Conservation (phyloP, 2,888 invertebrate genomes). For the Fragum fragum region DNA sequence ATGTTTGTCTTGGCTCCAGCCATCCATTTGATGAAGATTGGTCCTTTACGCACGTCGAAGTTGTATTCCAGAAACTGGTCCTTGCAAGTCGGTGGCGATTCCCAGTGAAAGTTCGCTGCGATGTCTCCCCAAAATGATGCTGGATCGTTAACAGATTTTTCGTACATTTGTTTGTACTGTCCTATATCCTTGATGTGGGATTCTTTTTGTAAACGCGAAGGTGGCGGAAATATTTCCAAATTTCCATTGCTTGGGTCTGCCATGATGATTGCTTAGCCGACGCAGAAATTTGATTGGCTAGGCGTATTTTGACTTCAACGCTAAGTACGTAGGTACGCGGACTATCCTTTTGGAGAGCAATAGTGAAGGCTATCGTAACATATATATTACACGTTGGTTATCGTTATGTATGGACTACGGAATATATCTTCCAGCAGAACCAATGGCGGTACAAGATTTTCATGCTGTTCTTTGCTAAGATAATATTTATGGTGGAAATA, state of each 20-base stretch:
- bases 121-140: constrained; percentile 97
- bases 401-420: too few relatives aligned
- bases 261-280: constrained; percentile 38
- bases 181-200: constrained; percentile 91
- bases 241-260: constrained; percentile 41
- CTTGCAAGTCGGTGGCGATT: constrained; percentile 89
- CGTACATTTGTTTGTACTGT: constrained; percentile 94
- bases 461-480: too few relatives aligned
- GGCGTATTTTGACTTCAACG: too few relatives aligned
- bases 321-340: too few relatives aligned
- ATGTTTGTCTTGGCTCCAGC: constrained; percentile 98
- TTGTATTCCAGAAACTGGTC: constrained; percentile 93
- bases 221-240: constrained; percentile 71
- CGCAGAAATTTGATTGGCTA: background rate
- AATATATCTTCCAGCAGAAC: too few relatives aligned
- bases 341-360: too few relatives aligned
- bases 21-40: constrained; percentile 97
- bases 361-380: too few relatives aligned
- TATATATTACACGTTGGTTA: too few relatives aligned
- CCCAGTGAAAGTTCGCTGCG: constrained; percentile 97
- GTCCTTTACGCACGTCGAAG: constrained; percentile 95
- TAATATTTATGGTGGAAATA: too few relatives aligned
- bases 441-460: too few relatives aligned
- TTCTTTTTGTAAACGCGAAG: constrained; percentile 74
- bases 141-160: constrained; percentile 95